Evolutionary conservation across 2,888 invertebrate species (phyloP).

Genomic region (Lacanobia wlatinum): DNA sequence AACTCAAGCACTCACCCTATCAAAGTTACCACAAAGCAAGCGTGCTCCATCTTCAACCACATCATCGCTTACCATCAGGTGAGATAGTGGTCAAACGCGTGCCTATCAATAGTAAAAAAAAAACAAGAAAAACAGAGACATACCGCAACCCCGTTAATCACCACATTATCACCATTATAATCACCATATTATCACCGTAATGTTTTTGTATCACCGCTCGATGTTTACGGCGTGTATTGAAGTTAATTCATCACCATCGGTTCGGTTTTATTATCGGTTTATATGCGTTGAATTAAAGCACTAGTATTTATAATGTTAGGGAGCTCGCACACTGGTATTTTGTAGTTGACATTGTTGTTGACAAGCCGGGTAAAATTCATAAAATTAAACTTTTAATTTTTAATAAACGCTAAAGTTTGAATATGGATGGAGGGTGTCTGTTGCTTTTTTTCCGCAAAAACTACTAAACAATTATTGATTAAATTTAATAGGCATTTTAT

Average conservation of each 20-base stretch:
- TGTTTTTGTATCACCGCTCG: constrained; percentile 53
- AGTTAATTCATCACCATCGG: constrained; percentile 53
- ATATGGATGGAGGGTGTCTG: too few species aligned
- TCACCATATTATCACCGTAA: constrained; percentile 49
- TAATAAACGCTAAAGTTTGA: too few species aligned
- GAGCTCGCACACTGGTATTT: constrained; percentile 14
- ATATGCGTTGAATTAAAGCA: constrained; percentile 29
- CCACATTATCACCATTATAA: constrained; percentile 26
- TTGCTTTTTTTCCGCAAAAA: too few species aligned
- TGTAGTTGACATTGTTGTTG: background rate
- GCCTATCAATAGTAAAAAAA: too few species aligned
- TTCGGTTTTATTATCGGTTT: constrained; percentile 42
- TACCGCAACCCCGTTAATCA: constrained; percentile 20
- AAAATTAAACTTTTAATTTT: too few species aligned
- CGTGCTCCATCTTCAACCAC: too few species aligned
- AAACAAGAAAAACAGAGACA: constrained; percentile 27
- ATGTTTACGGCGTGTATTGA: constrained; percentile 59
- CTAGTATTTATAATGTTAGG: constrained; percentile 17
- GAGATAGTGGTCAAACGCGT: too few species aligned
- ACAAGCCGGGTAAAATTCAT: too few species aligned
- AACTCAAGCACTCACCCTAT: constrained; percentile 20
- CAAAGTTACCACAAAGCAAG: background rate
- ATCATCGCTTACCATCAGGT: too few species aligned
- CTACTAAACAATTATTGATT: too few species aligned
- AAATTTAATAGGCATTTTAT: too few species aligned